phyloP scores from a whole-genome alignment of 1,140 invertebrate genomes.

The Pseudachorutes palmiensis region DNA sequence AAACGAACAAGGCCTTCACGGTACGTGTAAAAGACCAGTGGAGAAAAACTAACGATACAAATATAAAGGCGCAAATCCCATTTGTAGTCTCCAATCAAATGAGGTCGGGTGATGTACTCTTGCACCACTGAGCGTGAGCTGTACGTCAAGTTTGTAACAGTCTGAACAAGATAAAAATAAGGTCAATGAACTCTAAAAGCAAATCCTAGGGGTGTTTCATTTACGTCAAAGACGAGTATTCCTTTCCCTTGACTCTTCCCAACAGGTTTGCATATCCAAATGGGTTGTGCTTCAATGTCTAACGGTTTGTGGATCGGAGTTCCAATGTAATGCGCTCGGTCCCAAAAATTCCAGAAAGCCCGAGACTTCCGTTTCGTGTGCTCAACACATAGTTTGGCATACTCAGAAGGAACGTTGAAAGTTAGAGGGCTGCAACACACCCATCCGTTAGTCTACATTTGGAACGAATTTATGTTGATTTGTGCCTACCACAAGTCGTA shows the following conservation, averaged over 20 bases:
- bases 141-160: constrained; percentile 63
- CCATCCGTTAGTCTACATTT: too few species aligned
- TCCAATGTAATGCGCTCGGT: neutral
- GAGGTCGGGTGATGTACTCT: constrained; percentile 73
- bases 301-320: neutral
- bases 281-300: constrained; percentile 37
- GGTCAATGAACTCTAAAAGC: too few species aligned
- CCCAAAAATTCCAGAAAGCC: constrained; percentile 38
- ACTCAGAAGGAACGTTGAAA: constrained; percentile 73
- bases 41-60: constrained; percentile 69
- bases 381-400: constrained; percentile 69
- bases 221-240: constrained; percentile 69
- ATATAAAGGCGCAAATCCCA: constrained; percentile 78
- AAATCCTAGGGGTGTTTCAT: too few species aligned
- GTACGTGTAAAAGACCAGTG: constrained; percentile 72
- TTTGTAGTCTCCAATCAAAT: constrained; percentile 78
- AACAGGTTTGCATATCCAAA: constrained; percentile 82
- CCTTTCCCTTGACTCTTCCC: constrained; percentile 72
- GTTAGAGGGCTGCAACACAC: constrained; percentile 62
- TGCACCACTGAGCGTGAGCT: constrained; percentile 62
- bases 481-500: constrained; percentile 67
- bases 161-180: constrained; percentile 46
- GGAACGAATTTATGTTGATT: too few species aligned
- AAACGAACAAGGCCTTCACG: constrained; percentile 71
- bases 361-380: constrained; percentile 49